Evolutionary conservation across 2,797 vertebrate genomes (phyloP), one percentile per base, ranked within the genome.

Genomic region (Salarias fasciatus): DNA sequence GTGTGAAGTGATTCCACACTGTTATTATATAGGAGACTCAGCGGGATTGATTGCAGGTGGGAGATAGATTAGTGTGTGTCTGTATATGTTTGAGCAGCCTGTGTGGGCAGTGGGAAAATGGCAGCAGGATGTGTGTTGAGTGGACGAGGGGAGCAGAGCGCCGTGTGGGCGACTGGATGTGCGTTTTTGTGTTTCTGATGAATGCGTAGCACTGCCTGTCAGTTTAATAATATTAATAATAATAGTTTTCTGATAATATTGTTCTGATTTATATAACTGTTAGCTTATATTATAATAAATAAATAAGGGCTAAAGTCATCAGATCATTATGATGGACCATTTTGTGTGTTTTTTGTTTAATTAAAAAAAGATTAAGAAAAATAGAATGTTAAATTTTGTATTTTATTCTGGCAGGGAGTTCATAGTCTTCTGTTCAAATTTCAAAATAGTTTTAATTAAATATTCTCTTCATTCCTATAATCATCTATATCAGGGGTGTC

Each of bases 51-150:
- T 69, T 68, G 68, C 78, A 88, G 82, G 79, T 87, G 86, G 77
- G 71, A 77, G 72, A 65, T 61, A 72, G 70, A 78, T 77, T 62
- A 77, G 67, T 76, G n/a, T 42, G 37, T 54, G 80, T 84, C 63
- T 84, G 65, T 63, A 4, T 71, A 46, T 51, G 76, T 59, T 60
- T 40, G 65, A 52, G 58, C 47, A 68, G 33, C 37, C 50, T 88
- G 86, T 83, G 80, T 86, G 81, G 80, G 83, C 76, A 77, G 83
- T 9, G 75, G 78, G 69, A 64, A 85, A 79, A 74, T 82, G 80
- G 83, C 70, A 52, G 74, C 45, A 65, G 69, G 64, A 82, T 66
- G 72, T 55, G 75, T 68, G 71, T 50, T 76, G 69, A 75, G 65
- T 53, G 9, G 49, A 37, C 28, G 56, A 45, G 11, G 4, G 31